Base-by-base conservation (phyloP, 2,888 invertebrate species). In the Cataglyphis rosenhaueri region DNA sequence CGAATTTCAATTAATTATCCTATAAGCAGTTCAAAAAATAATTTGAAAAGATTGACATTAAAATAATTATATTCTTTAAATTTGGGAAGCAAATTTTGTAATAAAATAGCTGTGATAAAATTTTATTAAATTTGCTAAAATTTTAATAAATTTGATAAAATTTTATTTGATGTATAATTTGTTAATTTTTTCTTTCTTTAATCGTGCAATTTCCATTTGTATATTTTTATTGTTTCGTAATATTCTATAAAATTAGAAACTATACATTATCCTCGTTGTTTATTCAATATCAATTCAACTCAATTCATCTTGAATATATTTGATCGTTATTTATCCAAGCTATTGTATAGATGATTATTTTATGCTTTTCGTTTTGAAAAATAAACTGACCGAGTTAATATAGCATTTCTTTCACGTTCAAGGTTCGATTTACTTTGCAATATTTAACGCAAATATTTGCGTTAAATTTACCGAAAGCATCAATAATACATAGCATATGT, bases 1-100 rank as follows among this genome's bases (percentile, higher is more conserved):
- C 35, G 73, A 73, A 59, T 59, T 59, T 41, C 38, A 38, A 68
- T 29, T 76, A 68, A 76, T 76, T 76, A 68, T 41, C n/a, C 71
- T 25, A 25, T 52, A 3, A 64, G 62, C 65, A 29, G 18, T 10
- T 21, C 12, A 44, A 62, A 75, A 59, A 25, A 71, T 79, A 32
- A 35, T 18, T 52, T 29, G n/a, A 29, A 29, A 61, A 21, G 18
- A 21, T 21, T 32, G 21, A 15, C 12, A 25, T 62, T 61, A 21
- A 74, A 62, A 48, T 15, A 15, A 52, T 52, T n/a, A 52, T 8
- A 18, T 0, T 29, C 0, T 48, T 6, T 48, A n/a, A 48, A 52
- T 52, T n/a, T 73, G n/a, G 2, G n/a, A 59, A n/a, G 55, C 2
- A 25, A 25, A 57, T 55, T n/a, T 15, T 4, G 3, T 15, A n/a